Conservation (phyloP, 2,113 vertebrate genomes). For the Nesoenas mayeri region DNA sequence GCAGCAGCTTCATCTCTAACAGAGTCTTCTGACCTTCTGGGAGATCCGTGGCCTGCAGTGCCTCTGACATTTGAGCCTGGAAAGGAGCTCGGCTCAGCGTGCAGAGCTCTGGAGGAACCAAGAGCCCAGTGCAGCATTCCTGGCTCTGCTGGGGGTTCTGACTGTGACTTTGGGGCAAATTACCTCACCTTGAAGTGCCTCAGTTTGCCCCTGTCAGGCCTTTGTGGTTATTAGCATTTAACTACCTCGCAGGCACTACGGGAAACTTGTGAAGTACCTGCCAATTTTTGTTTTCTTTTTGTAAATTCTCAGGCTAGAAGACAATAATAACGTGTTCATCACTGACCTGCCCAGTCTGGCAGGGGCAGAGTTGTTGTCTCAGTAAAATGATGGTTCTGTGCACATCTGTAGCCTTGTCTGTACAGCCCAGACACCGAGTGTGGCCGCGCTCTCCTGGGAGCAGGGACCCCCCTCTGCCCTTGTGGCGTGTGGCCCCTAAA, state of each 20-base stretch:
- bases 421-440: background rate
- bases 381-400: background rate
- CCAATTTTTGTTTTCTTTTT: background rate
- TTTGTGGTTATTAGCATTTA: background rate
- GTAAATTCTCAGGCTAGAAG: constrained; percentile 25
- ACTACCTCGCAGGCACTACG: background rate
- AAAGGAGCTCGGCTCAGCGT: background rate
- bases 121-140: background rate
- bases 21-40: background rate
- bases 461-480: background rate
- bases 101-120: background rate
- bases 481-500: background rate
- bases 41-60: background rate
- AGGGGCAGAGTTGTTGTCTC: background rate
- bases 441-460: background rate
- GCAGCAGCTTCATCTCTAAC: background rate
- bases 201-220: background rate
- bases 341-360: background rate
- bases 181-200: constrained; percentile 42
- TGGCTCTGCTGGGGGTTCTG: background rate
- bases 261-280: background rate
- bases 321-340: background rate
- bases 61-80: background rate
- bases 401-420: accelerated
- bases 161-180: background rate